Base-by-base conservation (phyloP, 2,888 invertebrate species). In the Ectemnius cavifrons region DNA sequence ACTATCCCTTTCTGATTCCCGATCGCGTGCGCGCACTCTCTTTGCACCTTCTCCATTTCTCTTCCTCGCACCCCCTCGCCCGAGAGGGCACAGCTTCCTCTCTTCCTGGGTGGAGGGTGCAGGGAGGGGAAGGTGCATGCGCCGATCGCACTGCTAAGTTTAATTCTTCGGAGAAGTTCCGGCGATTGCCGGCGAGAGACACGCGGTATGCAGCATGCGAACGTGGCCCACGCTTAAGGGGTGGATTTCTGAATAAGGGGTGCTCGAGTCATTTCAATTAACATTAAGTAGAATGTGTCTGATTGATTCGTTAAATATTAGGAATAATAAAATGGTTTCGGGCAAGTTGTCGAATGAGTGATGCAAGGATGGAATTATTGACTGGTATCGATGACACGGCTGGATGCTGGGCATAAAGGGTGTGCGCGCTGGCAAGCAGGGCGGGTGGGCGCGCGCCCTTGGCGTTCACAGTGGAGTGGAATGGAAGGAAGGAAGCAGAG, bases 81-180 rank as follows among this genome's bases (percentile, higher is more conserved):
- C 4, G 6, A 37, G 37, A 37, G 37, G 11, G 37, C 8, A 16
- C 52, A 11, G n/a, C 5, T 52, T 52, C 52, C 16, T 16, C 52
- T 52, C 16, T 52, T 52, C 52, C 16, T n/a, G 52, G 14, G n/a
- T 23, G 23, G 23, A 23, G 23, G 23, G 52, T 52, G n/a, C 16
- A 6, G 4, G 52, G 52, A 52, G n/a, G 23, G 23, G 5, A 61
- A 75, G 67, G 80, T 78, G 78, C 83, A 86, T 84, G 85, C 80
- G 85, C 80, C 77, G 78, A 73, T 84, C 73, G 72, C 63, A 64
- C 37, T 37, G 61, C 74, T 60, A 79, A 79, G 77, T 82, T 82
- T 81, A 81, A 81, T 83, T 79, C 79, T 77, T 81, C 63, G 65
- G 66, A 67, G 67, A 79, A 81, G 65, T 79, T 79, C 66, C 67